Conservation (phyloP, 2,888 invertebrate species). For the Osmoderma eremita region DNA sequence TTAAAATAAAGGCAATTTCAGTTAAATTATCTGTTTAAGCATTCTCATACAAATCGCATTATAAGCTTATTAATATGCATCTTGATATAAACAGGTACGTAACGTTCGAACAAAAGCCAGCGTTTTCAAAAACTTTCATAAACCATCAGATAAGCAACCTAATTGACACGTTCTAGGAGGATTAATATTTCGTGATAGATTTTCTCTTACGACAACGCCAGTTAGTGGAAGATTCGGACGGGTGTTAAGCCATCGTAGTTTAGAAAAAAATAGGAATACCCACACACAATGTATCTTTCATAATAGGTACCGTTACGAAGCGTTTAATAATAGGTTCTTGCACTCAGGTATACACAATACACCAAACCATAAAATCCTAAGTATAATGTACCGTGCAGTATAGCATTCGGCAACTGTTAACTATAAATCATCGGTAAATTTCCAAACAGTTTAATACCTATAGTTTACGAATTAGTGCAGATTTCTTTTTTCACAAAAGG, state of each 20-base stretch:
- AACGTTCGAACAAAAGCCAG: not conserved
- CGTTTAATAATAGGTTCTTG: slow-evolving; percentile 36
- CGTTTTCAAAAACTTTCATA: slow-evolving; percentile 17
- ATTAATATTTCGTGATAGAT: slow-evolving; percentile 33
- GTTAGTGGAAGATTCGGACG: slow-evolving; percentile 21
- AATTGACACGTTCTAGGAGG: slow-evolving; percentile 20
- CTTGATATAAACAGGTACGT: not conserved
- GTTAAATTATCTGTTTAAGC: too few species aligned
- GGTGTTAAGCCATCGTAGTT: slow-evolving; percentile 9
- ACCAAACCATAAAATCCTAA: not conserved
- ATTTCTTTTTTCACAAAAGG: not conserved
- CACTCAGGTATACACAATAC: slow-evolving; percentile 19
- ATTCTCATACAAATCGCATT: too few species aligned
- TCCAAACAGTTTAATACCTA: slow-evolving; percentile 6
- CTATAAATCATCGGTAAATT: slow-evolving; percentile 21
- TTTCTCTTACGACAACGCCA: not conserved
- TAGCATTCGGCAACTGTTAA: not conserved
- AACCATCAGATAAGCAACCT: slow-evolving; percentile 25
- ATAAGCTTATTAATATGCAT: too few species aligned
- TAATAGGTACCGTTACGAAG: slow-evolving; percentile 33
- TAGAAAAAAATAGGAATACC: slow-evolving; percentile 20
- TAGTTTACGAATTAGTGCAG: slow-evolving; percentile 15
- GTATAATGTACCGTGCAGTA: slow-evolving; percentile 1
- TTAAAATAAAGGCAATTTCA: too few species aligned
- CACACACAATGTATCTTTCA: slow-evolving; percentile 30